Conservation (phyloP, 2,888 invertebrate species). For the Drosophila lacicola region DNA sequence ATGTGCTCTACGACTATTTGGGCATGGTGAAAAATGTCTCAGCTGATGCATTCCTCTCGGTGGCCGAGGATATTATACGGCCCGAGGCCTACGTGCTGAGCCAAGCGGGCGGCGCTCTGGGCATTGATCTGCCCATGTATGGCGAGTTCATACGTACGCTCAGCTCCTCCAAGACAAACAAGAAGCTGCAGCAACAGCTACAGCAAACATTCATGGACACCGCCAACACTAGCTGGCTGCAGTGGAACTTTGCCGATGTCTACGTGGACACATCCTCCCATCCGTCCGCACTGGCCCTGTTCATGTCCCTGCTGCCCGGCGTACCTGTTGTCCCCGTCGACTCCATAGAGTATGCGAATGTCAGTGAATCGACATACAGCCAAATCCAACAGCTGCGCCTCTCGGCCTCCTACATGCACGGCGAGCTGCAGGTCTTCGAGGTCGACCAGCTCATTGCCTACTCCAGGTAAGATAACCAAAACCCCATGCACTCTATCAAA, state of each 20-base stretch:
- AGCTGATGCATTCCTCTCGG: slow-evolving; percentile 85
- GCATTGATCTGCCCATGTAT: slow-evolving; percentile 83
- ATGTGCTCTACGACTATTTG: slow-evolving; percentile 88
- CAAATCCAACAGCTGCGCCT: slow-evolving; percentile 85
- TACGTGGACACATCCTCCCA: slow-evolving; percentile 50
- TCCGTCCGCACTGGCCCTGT: slow-evolving; percentile 87
- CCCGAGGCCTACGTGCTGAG: slow-evolving; percentile 77
- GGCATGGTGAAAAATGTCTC: slow-evolving; percentile 87
- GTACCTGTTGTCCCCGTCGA: slow-evolving; percentile 87
- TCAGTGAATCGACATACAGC: slow-evolving; percentile 59
- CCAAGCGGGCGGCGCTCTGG: slow-evolving; percentile 62
- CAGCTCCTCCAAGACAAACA: slow-evolving; percentile 60
- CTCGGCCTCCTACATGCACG: slow-evolving; percentile 89
- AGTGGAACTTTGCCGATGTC: slow-evolving; percentile 83
- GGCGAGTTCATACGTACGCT: slow-evolving; percentile 79
- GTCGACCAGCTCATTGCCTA: slow-evolving; percentile 87
- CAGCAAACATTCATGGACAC: slow-evolving; percentile 64
- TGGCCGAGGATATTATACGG: slow-evolving; percentile 81
- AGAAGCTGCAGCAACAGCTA: slow-evolving; percentile 73
- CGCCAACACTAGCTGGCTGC: slow-evolving; percentile 81
- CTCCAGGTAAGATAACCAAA: slow-evolving; percentile 87
- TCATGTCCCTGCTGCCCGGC: slow-evolving; percentile 92
- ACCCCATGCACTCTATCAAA: not conserved
- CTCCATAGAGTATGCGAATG: slow-evolving; percentile 58
- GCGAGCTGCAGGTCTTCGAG: slow-evolving; percentile 85